These are phyloP conservation scores for Melanotaenia duboulayi DNA, from an alignment of 2,113 vertebrate genomes.

Conservation along the genomic window DNA sequence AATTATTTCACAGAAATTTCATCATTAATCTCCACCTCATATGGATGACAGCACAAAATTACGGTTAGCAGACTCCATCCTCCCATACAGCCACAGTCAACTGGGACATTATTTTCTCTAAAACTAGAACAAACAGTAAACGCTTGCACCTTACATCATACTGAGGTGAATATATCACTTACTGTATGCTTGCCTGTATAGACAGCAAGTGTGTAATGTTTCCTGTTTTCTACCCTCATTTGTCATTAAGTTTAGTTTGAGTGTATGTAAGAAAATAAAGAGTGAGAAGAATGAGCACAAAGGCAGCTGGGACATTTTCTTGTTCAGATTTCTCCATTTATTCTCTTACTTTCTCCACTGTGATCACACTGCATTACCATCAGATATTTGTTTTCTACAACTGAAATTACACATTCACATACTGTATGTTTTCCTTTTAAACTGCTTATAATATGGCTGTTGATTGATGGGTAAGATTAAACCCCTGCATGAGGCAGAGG, in stretches of 20 bases:
- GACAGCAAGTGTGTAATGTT: slow-evolving; percentile 10
- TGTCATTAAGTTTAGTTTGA: slow-evolving; percentile 12
- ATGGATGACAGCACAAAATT: slow-evolving; percentile 27
- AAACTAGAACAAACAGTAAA: slow-evolving; percentile 7
- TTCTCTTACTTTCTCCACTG: background rate
- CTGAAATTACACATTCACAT: background rate
- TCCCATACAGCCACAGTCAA: slow-evolving; percentile 8
- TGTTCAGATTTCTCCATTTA: background rate
- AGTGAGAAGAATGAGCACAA: background rate
- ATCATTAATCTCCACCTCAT: slow-evolving; percentile 48
- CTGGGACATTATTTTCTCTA: background rate
- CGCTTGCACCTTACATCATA: slow-evolving; percentile 35
- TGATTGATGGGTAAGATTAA: slow-evolving; percentile 42
- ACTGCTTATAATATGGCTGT: slow-evolving; percentile 24
- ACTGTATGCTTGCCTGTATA: slow-evolving; percentile 18
- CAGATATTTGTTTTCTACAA: slow-evolving; percentile 19
- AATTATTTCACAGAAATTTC: slow-evolving; percentile 35
- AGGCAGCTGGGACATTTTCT: background rate
- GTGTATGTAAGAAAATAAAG: background rate
- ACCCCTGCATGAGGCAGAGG: slow-evolving; percentile 40
- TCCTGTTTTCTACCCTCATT: slow-evolving; percentile 15
- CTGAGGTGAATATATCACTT: slow-evolving; percentile 31
- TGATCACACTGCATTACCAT: slow-evolving; percentile 3
- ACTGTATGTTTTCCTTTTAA: slow-evolving; percentile 15
- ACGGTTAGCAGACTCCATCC: background rate